A percentile compares a stretch with the other conserved stretches of the same genome.
Conservation (phyloP, 2,113 vertebrate genomes). For the Tylochromis polylepis region DNA sequence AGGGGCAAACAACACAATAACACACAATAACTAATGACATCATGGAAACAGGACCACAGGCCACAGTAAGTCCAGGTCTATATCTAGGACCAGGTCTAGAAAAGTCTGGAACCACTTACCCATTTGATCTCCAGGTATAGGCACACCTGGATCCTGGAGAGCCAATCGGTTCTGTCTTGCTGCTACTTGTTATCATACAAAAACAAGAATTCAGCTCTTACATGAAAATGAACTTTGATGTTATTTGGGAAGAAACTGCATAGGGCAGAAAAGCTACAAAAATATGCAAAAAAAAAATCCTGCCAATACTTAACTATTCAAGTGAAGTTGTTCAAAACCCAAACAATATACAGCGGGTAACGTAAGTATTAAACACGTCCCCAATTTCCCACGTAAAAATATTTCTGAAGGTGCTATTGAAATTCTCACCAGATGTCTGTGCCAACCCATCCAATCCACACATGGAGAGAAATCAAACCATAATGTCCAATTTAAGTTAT, state of each 20-base stretch:
- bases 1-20: neutral
- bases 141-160: neutral
- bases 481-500: neutral
- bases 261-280: neutral
- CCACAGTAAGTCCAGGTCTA: neutral
- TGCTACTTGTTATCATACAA: neutral
- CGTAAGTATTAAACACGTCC: neutral
- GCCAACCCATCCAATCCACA: rapidly evolving
- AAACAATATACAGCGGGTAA: neutral
- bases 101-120: neutral
- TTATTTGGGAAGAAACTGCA: neutral
- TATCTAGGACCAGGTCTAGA: neutral
- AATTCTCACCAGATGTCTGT: neutral
- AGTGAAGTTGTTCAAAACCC: neutral
- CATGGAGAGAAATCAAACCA: neutral
- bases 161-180: neutral
- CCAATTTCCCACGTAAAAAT: neutral
- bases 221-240: neutral
- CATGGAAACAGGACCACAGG: constrained; percentile 17
- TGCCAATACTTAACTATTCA: neutral
- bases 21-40: neutral
- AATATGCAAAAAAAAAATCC: neutral
- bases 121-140: neutral
- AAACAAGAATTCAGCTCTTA: neutral
- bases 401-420: neutral